These are phyloP conservation scores for Corynorhinus townsendii DNA, from an alignment of 2,113 vertebrate genomes.

Conservation along the genomic window DNA sequence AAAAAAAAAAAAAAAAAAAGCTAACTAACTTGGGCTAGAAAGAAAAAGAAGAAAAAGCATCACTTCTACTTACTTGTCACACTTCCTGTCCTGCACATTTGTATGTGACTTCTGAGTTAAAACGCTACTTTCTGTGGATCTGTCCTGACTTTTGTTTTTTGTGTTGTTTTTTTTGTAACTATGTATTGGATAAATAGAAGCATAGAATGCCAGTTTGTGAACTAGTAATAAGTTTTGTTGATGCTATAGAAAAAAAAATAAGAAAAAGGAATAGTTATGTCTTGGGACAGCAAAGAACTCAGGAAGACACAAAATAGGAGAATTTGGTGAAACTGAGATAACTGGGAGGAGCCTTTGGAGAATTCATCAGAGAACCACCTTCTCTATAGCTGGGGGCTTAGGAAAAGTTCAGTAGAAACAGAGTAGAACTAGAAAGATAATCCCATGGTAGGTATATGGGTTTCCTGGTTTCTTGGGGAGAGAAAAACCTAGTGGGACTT, in stretches of 20 bases:
- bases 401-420: neutral
- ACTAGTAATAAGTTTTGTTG: neutral
- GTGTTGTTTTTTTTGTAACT: neutral
- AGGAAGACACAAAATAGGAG: neutral
- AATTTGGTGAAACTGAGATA: neutral
- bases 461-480: neutral
- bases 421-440: neutral
- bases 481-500: neutral
- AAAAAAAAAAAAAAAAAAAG: too few relatives aligned
- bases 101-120: neutral
- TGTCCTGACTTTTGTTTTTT: neutral
- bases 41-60: neutral
- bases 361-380: neutral
- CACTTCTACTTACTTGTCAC: neutral
- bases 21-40: neutral
- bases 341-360: neutral
- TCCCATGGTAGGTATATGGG: neutral
- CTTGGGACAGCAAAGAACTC: neutral
- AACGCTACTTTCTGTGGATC: neutral
- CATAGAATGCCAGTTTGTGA: neutral
- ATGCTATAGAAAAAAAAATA: neutral
- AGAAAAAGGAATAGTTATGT: neutral
- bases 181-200: neutral
- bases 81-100: neutral
- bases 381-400: neutral